Conservation (phyloP, 1,140 invertebrate species). For the Spodoptera frugiperda region DNA sequence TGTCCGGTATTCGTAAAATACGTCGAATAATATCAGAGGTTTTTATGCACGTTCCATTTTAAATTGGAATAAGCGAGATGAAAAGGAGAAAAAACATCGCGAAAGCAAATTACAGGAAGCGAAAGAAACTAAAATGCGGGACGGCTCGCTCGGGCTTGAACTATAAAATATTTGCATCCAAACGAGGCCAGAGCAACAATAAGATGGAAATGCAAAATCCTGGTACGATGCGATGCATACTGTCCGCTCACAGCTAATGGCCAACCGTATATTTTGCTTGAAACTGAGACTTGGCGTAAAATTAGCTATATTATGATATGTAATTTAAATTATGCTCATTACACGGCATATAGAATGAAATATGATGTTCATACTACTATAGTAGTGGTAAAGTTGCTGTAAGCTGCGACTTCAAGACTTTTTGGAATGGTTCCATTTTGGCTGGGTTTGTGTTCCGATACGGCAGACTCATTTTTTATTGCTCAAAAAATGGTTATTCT, state of each 20-base stretch:
- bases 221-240: slow-evolving; percentile 61
- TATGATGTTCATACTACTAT: slow-evolving; percentile 6
- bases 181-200: slow-evolving; percentile 71
- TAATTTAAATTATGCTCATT: slow-evolving; percentile 47
- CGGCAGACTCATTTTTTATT: slow-evolving; percentile 35
- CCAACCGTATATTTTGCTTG: slow-evolving; percentile 47
- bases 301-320: slow-evolving; percentile 46
- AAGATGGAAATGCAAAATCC: slow-evolving; percentile 74
- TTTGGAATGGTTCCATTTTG: slow-evolving; percentile 44
- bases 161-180: slow-evolving; percentile 78
- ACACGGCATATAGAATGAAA: slow-evolving; percentile 20
- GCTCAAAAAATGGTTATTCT: slow-evolving; percentile 22
- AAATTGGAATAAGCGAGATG: slow-evolving; percentile 60
- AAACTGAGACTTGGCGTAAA: slow-evolving; percentile 52
- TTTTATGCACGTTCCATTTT: slow-evolving; percentile 57
- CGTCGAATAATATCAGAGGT: slow-evolving; percentile 51
- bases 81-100: slow-evolving; percentile 56
- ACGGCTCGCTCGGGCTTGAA: slow-evolving; percentile 63
- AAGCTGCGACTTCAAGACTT: slow-evolving; percentile 37
- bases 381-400: slow-evolving; percentile 19
- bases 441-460: slow-evolving; percentile 24
- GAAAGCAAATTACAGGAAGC: slow-evolving; percentile 71
- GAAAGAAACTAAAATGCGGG: slow-evolving; percentile 67
- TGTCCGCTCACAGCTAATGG: slow-evolving; percentile 58
- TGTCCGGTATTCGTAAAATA: slow-evolving; percentile 36